Base-by-base conservation (phyloP, 1,140 invertebrate species). In the Sycophaga agraensis region DNA sequence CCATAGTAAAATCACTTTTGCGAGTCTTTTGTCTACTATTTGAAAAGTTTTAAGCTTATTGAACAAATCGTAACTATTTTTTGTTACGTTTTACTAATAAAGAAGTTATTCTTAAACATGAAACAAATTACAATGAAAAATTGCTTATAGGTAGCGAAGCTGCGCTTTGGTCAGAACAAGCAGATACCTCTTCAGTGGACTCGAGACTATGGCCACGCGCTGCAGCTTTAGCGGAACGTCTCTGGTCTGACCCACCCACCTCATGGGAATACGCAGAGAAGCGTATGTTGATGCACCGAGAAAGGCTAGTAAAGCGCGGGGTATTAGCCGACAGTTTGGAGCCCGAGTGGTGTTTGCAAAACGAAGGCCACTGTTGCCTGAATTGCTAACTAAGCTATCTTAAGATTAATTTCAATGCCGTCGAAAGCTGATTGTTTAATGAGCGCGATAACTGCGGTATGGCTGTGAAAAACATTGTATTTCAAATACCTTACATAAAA, bases 321-420 rank as follows among this genome's bases (percentile, higher is more conserved):
- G 82, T 92, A 34, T 63, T 82, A 17, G 82, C 90, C 0, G 90
- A 93, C 64, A 83, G 85, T 1, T 66, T 93, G 22, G 82, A 92
- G 72, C 92, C 92, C 0, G 85, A 91, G 72, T 93, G 91, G 89
- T 94, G 92, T 72, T 78, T 87, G 63, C 89, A 92, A 69, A 90
- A 92, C 73, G 85, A 91, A 78, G 87, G 88, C 39, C 77, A 84
- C 60, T 92, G 90, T 72, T 71, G 73, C 16, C 55, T 61, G 51
- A 69, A n/a, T n/a, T n/a, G n/a, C n/a, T n/a, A n/a, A n/a, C n/a
- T n/a, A n/a, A 57, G 66, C n/a, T n/a, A n/a, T n/a, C n/a, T n/a
- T n/a, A n/a, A n/a, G n/a, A 42, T 42, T 11, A 21, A 42, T 42
- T 21, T 26, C 43, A 46, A 24, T 46, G 8, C 11, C 14, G 14